Evolutionary conservation across 2,797 vertebrate genomes (phyloP).

Genomic region (Rousettus madagascariensis): DNA sequence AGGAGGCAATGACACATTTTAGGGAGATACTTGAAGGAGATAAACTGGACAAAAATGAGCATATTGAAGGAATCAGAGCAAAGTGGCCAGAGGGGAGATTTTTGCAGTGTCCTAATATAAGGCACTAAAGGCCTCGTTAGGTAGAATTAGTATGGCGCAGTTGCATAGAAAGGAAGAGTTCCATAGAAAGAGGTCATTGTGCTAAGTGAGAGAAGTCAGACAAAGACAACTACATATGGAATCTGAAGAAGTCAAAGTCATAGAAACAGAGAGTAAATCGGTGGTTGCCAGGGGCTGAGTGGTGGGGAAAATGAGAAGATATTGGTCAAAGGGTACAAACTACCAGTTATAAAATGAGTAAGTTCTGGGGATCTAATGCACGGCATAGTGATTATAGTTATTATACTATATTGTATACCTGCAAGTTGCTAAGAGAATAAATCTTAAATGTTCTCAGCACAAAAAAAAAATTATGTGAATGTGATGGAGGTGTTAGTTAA

Average conservation of each 20-base stretch:
- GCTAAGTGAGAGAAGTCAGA: not conserved
- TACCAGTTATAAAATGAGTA: not conserved
- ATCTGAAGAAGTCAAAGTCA: not conserved
- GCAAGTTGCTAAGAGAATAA: not conserved
- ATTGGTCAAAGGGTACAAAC: not conserved
- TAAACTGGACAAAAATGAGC: not conserved
- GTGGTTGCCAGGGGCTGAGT: not conserved
- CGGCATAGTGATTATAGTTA: not conserved
- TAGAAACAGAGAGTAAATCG: not conserved
- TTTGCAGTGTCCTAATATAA: not conserved
- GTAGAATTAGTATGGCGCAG: not conserved
- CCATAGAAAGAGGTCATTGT: not conserved
- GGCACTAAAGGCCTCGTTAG: not conserved
- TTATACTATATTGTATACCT: not conserved
- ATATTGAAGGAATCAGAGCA: not conserved
- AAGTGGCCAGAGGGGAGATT: not conserved
- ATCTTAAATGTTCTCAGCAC: not conserved
- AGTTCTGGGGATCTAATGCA: not conserved
- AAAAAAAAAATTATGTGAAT: not conserved
- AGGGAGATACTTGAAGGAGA: not conserved
- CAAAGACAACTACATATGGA: not conserved
- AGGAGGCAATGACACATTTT: not conserved
- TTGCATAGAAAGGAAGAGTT: not conserved
- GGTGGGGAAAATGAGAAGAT: not conserved
- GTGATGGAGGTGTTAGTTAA: not conserved